Base-by-base conservation (phyloP, 2,888 invertebrate genomes). In the Meiosimyza platycephala region DNA sequence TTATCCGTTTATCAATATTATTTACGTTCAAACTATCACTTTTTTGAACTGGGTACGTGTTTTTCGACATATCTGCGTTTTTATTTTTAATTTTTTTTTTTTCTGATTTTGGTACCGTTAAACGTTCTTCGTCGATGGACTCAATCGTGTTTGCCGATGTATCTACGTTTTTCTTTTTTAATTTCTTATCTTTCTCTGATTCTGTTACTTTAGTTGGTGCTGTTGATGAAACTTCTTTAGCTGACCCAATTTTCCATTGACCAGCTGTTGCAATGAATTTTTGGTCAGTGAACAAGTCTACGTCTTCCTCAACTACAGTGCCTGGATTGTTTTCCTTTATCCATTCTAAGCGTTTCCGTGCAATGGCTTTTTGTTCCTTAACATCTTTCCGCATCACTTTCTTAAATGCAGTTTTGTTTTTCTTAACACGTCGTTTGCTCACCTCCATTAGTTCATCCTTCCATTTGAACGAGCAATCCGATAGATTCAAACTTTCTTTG, bases 281-380 rank as follows among this genome's bases (percentile, higher is more conserved):
- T 40, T 12, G 12, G 33, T 33, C 28, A 47, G 51, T 12, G 28
- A 3, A 28, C 2, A 28, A 2, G 28, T 28, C 28, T 28, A 28
- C 28, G n/a, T 40, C 18, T 47, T 63, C 54, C 13, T n/a, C 48
- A 6, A 1, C 57, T 16, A 33, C 69, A 15, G 48, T 50, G 48
- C n/a, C 59, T 3, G 75, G 59, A 68, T 79, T 72, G 71, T 82
- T 80, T 71, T 83, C 78, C 16, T 83, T 76, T 40, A 85, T 66
- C 87, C 86, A 86, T 69, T 84, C 81, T 3, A 76, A 18, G 4
- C 84, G 78, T 55, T 85, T 85, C 6, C 78, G 78, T 4, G 77
- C 75, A 47, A 79, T 77, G 4, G 72, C 68, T 59, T 85, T 85
- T 28, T 80, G 82, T 15, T 79, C 80, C 62, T 82, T 80, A 0